Evolutionary conservation across 2,797 vertebrate species (phyloP).

Genomic region (Clarias pachynema): DNA sequence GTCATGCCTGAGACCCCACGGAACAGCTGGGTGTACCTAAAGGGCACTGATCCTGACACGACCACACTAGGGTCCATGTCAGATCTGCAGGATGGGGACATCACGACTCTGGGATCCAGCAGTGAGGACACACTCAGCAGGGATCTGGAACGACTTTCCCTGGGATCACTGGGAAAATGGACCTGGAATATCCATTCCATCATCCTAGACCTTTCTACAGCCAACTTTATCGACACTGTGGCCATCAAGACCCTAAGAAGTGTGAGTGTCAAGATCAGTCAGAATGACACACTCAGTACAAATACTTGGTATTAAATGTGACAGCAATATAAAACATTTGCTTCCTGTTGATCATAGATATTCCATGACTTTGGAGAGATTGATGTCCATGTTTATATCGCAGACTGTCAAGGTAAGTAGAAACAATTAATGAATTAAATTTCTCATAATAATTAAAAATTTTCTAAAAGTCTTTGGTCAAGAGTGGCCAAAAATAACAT

Average conservation of each 20-base stretch:
- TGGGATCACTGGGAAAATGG: slow-evolving; percentile 79
- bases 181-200: slow-evolving; percentile 84
- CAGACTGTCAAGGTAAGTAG: slow-evolving; percentile 83
- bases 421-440: background rate
- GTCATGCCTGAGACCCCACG: slow-evolving; percentile 68
- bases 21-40: slow-evolving; percentile 76
- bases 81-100: slow-evolving; percentile 71
- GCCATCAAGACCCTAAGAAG: slow-evolving; percentile 74
- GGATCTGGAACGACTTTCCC: slow-evolving; percentile 74
- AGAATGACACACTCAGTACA: background rate
- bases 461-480: background rate
- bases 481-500: background rate
- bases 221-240: slow-evolving; percentile 84
- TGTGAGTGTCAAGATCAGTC: slow-evolving; percentile 62
- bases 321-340: background rate
- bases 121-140: slow-evolving; percentile 75
- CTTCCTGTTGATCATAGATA: slow-evolving; percentile 77
- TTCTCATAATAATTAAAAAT: background rate
- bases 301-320: background rate
- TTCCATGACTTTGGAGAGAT: slow-evolving; percentile 90
- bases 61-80: slow-evolving; percentile 67
- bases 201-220: slow-evolving; percentile 85
- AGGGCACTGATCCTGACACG: slow-evolving; percentile 70
- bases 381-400: slow-evolving; percentile 87
- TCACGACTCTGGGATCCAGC: slow-evolving; percentile 66